These are phyloP conservation scores for Lota lota DNA, from an alignment of 2,113 vertebrate species.

Conservation along the genomic window DNA sequence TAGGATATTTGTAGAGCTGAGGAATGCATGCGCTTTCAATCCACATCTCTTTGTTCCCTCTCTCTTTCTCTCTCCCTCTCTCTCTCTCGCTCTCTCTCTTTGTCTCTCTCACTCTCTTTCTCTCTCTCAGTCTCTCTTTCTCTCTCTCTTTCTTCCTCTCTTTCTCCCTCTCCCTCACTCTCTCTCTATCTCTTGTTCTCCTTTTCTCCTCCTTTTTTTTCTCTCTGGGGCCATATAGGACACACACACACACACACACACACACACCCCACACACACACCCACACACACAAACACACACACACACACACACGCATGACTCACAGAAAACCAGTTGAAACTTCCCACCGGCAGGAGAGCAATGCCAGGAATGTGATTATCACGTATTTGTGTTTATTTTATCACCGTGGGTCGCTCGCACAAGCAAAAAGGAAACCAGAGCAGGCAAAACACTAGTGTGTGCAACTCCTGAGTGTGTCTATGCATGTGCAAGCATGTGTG, in stretches of 20 bases:
- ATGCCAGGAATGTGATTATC: slow-evolving; percentile 68
- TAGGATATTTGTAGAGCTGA: slow-evolving; percentile 58
- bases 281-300: slow-evolving; percentile 37
- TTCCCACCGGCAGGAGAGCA: slow-evolving; percentile 67
- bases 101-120: not conserved
- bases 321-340: slow-evolving; percentile 68
- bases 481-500: slow-evolving; percentile 1
- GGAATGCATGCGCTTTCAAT: slow-evolving; percentile 67
- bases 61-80: slow-evolving; percentile 27
- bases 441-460: slow-evolving; percentile 45
- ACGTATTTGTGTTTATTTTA: slow-evolving; percentile 73
- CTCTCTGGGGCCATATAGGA: slow-evolving; percentile 40
- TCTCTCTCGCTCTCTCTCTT: slow-evolving; percentile 35
- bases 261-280: slow-evolving; percentile 31
- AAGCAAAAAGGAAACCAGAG: slow-evolving; percentile 68
- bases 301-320: slow-evolving; percentile 29
- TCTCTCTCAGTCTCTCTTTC: slow-evolving; percentile 35
- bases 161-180: slow-evolving; percentile 22
- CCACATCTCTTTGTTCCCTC: slow-evolving; percentile 66
- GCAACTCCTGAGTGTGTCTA: slow-evolving; percentile 25
- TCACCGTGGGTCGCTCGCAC: slow-evolving; percentile 55
- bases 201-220: slow-evolving; percentile 53
- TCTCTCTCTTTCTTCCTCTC: slow-evolving; percentile 42
- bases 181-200: slow-evolving; percentile 26
- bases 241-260: slow-evolving; percentile 23